Conservation (phyloP, 2,797 vertebrate genomes). For the Yasuhikotakia modesta region DNA sequence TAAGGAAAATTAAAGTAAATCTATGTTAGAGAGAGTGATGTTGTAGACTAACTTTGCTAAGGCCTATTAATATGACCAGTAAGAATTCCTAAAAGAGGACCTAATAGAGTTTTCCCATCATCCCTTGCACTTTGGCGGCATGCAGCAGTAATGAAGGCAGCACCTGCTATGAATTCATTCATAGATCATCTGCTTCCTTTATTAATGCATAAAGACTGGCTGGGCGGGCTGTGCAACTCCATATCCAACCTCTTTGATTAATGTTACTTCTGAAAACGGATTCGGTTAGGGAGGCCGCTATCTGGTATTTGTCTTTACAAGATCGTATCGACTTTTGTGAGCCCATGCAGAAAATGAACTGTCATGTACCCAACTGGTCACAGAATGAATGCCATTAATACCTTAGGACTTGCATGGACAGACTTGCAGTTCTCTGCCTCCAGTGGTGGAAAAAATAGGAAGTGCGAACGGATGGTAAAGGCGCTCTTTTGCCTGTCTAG, state of each 20-base stretch:
- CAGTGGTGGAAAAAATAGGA: conserved; percentile 18
- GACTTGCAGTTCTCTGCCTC: conserved; percentile 8
- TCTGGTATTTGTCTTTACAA: conserved; percentile 81
- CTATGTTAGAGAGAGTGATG: conserved; percentile 7
- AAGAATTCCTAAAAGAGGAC: conserved; percentile 30
- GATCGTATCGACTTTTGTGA: conserved; percentile 79
- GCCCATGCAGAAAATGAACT: conserved; percentile 84
- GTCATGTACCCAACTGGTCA: conserved; percentile 71
- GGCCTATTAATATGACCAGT: conserved; percentile 22
- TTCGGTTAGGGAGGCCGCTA: conserved; percentile 76
- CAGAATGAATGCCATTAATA: conserved; percentile 70
- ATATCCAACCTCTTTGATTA: conserved; percentile 69
- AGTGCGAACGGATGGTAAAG: not conserved
- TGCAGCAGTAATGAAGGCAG: conserved; percentile 67
- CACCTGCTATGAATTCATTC: conserved; percentile 71
- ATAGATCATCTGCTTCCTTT: conserved; percentile 74
- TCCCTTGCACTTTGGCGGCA: conserved; percentile 26
- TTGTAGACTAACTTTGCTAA: conserved; percentile 18
- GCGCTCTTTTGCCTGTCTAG: conserved; percentile 29
- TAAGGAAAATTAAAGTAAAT: conserved; percentile 30
- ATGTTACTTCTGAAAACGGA: conserved; percentile 69
- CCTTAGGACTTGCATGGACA: conserved; percentile 60
- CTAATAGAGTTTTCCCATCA: conserved; percentile 7
- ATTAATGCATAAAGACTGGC: conserved; percentile 73
- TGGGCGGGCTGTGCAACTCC: conserved; percentile 60